These are phyloP conservation scores for Heliconius sara DNA, from an alignment of 2,888 invertebrate genomes.

Conservation along the genomic window DNA sequence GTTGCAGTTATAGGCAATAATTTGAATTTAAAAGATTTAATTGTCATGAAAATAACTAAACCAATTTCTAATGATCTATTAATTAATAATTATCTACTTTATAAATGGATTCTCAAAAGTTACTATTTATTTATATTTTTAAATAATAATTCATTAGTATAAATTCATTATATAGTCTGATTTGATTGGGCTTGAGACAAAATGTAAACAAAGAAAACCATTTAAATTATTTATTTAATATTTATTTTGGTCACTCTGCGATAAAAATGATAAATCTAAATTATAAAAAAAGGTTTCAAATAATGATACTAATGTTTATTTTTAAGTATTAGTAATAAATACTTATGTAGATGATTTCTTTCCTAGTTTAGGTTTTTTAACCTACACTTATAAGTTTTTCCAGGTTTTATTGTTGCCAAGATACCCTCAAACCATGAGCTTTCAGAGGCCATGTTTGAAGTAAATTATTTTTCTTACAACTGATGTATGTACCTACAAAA, in stretches of 20 bases:
- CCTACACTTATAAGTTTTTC: not conserved
- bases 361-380: not conserved
- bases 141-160: not conserved
- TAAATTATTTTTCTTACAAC: not conserved
- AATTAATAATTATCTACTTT: not conserved
- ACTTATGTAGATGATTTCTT: not conserved
- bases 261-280: too few relatives aligned
- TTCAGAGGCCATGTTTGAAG: not conserved
- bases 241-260: too few relatives aligned
- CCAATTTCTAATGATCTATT: not conserved
- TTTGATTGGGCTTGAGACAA: too few relatives aligned
- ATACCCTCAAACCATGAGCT: not conserved
- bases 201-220: too few relatives aligned
- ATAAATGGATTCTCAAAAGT: not conserved
- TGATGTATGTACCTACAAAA: too few relatives aligned
- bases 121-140: not conserved
- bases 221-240: too few relatives aligned
- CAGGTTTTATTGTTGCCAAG: not conserved
- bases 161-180: not conserved
- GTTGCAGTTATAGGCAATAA: not conserved
- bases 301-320: too few relatives aligned
- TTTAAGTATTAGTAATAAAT: not conserved
- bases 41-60: not conserved
- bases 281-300: too few relatives aligned
- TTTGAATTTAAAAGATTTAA: not conserved